Base-by-base conservation (phyloP, 2,888 invertebrate genomes). In the Tribolium freemani region DNA sequence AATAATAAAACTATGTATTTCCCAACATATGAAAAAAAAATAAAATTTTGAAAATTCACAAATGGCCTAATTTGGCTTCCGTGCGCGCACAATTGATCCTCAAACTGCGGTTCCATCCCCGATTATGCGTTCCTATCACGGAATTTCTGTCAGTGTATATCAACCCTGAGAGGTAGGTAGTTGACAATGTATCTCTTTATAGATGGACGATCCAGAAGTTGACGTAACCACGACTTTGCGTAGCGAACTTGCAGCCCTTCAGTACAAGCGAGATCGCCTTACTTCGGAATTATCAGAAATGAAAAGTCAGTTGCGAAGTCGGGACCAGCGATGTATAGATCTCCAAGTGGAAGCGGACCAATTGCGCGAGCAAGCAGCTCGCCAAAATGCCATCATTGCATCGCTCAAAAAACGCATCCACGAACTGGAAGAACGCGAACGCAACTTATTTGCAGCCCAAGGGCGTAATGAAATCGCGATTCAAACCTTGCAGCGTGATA, bases 221-320 rank as follows among this genome's bases (percentile, higher is more conserved):
- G 95, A 95, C 84, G 86, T 94, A 78, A 90, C 93, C 26, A 94
- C 94, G 44, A 89, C 93, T 6, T 87, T 96, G 72, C 90, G 94
- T 78, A 95, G 95, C 86, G 96, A 96, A 86, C 87, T 96, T 78
- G 96, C 96, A 11, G 95, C 92, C 1, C 87, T 95, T 56, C 94
- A 94, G 82, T 96, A 94, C 85, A 95, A 95, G 87, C 89, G 94
- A 73, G 95, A 96, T 84, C 92, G 94, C 72, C 88, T 96, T 16
- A 88, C 91, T 74, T 90, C 90, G 60, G 95, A 96, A 89, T 92
- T 95, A 85, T 89, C 83, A 75, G 85, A 86, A 57, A 85, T 86
- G 84, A 93, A 93, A 86, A 90, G 89, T 75, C 91, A 91, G 81
- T 88, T 94, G 84, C 89, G 94, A 79, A 89, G 91, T 26, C 89